Conservation (phyloP, 2,113 vertebrate species). For the Podiceps cristatus region DNA sequence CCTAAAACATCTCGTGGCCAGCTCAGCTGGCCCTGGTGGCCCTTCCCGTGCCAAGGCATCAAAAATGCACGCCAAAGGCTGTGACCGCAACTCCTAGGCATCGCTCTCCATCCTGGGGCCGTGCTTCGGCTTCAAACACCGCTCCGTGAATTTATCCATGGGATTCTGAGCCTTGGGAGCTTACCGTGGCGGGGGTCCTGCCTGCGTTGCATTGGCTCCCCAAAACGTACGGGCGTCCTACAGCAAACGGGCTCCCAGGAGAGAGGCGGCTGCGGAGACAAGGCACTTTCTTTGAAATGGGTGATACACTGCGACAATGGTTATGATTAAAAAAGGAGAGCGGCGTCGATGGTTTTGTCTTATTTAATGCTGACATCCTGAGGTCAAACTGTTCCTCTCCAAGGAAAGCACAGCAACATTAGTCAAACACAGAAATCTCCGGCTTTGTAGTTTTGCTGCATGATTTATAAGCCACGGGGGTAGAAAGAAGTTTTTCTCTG, state of each 20-base stretch:
- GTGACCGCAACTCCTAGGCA: background rate
- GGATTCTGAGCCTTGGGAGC: background rate
- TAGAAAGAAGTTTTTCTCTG: background rate
- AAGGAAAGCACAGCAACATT: slow-evolving; percentile 21
- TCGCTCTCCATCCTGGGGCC: background rate
- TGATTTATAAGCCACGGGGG: slow-evolving; percentile 52
- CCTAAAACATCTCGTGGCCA: background rate
- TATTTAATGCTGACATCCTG: slow-evolving; percentile 67
- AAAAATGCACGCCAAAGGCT: background rate
- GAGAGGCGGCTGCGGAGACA: background rate
- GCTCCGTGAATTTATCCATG: fast-evolving
- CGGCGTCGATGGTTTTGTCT: slow-evolving; percentile 22
- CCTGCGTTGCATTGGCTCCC: background rate
- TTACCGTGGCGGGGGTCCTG: fast-evolving
- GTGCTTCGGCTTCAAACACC: fast-evolving
- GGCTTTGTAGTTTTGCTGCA: slow-evolving; percentile 45
- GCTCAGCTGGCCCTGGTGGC: background rate
- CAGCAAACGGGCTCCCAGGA: background rate
- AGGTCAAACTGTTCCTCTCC: slow-evolving; percentile 58
- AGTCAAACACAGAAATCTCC: slow-evolving; percentile 46
- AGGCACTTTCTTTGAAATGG: background rate
- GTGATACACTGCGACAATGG: fast-evolving
- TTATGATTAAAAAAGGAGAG: background rate
- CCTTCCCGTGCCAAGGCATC: background rate
- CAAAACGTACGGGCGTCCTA: background rate